Evolutionary conservation across 1,140 invertebrate species (phyloP), one percentile per base, ranked within the genome.

Genomic region (Colletes latitarsis): DNA sequence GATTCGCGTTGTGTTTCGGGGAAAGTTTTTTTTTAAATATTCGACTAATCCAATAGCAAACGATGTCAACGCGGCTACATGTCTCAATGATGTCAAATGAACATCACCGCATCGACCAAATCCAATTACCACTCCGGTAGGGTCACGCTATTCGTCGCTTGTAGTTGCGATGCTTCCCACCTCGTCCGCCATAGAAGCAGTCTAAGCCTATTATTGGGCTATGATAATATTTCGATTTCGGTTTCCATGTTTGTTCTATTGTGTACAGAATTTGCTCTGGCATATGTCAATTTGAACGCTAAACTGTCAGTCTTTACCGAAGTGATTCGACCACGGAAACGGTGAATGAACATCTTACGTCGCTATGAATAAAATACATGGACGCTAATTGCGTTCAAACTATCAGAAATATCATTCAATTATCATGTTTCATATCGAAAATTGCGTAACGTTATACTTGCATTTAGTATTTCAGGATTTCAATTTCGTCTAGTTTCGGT

Each of bases 51-150:
- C 88, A 86, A 90, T 88, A 79, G 66, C 55, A 66, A 84, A 76
- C 57, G 69, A 81, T 80, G 71, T 85, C 82, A 72, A 78, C 57
- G 78, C 62, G 46, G 73, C 82, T 89, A 91, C 91, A 89, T 88
- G 83, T 88, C 86, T 84, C 88, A 90, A 91, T 89, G 85, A 92
- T 91, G 91, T 91, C 89, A 92, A 92, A 92, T 92, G 91, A 92
- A 91, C 91, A 92, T 92, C 91, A 87, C 75, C 83, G 87, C 87
- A 82, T 70, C 86, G 77, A 81, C 77, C 81, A 92, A 91, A 92
- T 92, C 90, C 91, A 91, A 92, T 92, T 91, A 92, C 70, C 53
- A 30, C 30, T 73, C 77, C 70, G 70, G 69, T 85, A 88, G 86
- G 90, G 88, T 83, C 70, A 84, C 68, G 62, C 78, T 69, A 85